A percentile compares a stretch with the other conserved stretches of the same genome.
These are phyloP conservation scores for Montifringilla adamsi DNA, from an alignment of 2,113 vertebrate species.

Conservation along the genomic window DNA sequence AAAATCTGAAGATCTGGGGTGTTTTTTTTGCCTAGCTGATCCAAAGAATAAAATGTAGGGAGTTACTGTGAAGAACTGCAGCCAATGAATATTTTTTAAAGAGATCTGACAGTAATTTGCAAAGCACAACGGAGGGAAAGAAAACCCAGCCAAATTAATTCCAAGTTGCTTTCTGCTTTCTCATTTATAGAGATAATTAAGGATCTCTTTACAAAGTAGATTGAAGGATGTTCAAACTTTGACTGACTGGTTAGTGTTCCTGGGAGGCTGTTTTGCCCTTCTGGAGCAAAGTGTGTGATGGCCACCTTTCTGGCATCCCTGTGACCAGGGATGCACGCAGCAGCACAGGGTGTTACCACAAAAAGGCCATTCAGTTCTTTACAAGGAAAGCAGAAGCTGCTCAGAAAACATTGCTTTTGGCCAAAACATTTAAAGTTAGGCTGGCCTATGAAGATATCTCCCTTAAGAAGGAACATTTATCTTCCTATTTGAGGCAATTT, in stretches of 20 bases:
- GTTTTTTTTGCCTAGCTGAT: rapidly evolving
- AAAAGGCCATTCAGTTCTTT: not conserved
- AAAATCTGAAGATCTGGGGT: not conserved
- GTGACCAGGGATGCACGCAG: not conserved
- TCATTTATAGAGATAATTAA: not conserved
- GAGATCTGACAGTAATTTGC: not conserved
- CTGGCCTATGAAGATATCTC: not conserved
- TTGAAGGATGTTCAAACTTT: not conserved
- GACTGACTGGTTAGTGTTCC: not conserved
- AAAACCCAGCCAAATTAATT: not conserved
- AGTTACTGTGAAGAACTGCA: not conserved
- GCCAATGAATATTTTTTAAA: not conserved
- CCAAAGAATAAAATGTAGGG: not conserved
- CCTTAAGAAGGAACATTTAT: not conserved
- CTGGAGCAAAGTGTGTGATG: not conserved
- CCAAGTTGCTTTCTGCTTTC: not conserved
- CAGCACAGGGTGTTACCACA: not conserved
- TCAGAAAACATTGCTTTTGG: not conserved
- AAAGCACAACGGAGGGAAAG: not conserved
- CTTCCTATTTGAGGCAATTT: not conserved
- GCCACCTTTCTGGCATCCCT: not conserved
- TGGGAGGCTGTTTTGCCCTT: not conserved
- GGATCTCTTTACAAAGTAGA: not conserved
- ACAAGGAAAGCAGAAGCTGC: not conserved
- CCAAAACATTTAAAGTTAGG: not conserved